Conservation (phyloP, 2,888 invertebrate species). For the Argyresthia goedartella region DNA sequence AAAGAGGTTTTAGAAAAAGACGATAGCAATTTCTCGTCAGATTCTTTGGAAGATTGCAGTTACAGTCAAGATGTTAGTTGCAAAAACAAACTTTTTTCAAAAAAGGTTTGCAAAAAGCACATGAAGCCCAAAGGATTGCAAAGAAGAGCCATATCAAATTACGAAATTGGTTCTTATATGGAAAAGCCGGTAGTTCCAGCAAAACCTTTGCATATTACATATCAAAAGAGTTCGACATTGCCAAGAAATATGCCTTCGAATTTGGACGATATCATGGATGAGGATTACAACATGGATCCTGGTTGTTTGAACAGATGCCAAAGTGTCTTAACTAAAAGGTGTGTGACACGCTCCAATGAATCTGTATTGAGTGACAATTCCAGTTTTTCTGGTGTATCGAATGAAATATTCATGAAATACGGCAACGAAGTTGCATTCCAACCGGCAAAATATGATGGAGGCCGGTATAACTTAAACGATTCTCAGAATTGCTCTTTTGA, state of each 20-base stretch:
- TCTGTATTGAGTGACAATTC: slow-evolving; percentile 64
- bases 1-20: slow-evolving; percentile 55
- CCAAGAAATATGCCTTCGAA: slow-evolving; percentile 67
- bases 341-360: slow-evolving; percentile 72
- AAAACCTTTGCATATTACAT: slow-evolving; percentile 41
- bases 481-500: slow-evolving; percentile 61
- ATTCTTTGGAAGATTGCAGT: slow-evolving; percentile 81
- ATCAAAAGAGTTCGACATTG: slow-evolving; percentile 59
- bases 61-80: slow-evolving; percentile 66
- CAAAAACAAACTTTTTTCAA: slow-evolving; percentile 62
- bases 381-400: slow-evolving; percentile 61
- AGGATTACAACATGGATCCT: slow-evolving; percentile 38
- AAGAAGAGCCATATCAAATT: slow-evolving; percentile 80
- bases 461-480: slow-evolving; percentile 58
- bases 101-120: slow-evolving; percentile 66
- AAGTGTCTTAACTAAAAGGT: slow-evolving; percentile 64
- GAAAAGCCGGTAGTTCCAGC: slow-evolving; percentile 51
- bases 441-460: slow-evolving; percentile 51
- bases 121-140: slow-evolving; percentile 64
- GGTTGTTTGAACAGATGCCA: slow-evolving; percentile 51
- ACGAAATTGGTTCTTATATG: slow-evolving; percentile 74
- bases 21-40: slow-evolving; percentile 82
- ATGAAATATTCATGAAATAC: slow-evolving; percentile 64
- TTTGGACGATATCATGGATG: slow-evolving; percentile 64
- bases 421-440: slow-evolving; percentile 62